Evolutionary conservation across 2,888 invertebrate genomes (phyloP).

Genomic region (Crossocerus cetratus): DNA sequence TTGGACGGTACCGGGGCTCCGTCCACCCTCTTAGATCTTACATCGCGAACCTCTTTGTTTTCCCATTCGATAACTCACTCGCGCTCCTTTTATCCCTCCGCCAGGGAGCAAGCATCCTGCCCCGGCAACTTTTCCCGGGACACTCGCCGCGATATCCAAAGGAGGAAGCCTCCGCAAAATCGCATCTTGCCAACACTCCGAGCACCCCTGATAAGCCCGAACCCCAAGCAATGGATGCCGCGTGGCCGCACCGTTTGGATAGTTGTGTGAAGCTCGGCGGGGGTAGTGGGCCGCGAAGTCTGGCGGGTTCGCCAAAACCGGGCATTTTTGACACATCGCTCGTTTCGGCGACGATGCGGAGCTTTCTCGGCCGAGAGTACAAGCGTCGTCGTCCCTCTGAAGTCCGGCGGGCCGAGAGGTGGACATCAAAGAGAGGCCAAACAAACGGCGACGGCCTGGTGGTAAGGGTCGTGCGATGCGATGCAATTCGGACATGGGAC

Average conservation of each 20-base stretch:
- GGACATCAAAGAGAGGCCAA: slow-evolving; percentile 75
- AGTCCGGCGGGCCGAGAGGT: slow-evolving; percentile 64
- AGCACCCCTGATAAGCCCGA: not conserved
- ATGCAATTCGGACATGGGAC: slow-evolving; percentile 74
- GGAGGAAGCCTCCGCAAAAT: not conserved
- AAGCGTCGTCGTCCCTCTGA: slow-evolving; percentile 57
- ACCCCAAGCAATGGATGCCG: too few species aligned
- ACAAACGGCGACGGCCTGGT: slow-evolving; percentile 60
- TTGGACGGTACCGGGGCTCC: slow-evolving; percentile 41
- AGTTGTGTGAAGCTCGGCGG: not conserved
- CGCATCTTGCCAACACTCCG: not conserved
- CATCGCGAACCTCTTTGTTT: slow-evolving; percentile 70
- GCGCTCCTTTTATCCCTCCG: slow-evolving; percentile 40
- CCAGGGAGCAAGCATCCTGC: slow-evolving; percentile 4
- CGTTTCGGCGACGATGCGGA: slow-evolving; percentile 33
- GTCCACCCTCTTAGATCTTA: slow-evolving; percentile 61
- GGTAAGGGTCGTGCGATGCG: slow-evolving; percentile 67
- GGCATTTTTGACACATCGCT: slow-evolving; percentile 52
- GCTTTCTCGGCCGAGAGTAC: slow-evolving; percentile 30
- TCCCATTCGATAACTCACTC: slow-evolving; percentile 65
- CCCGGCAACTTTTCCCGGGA: not conserved
- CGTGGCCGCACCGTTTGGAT: too few species aligned
- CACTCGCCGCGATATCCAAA: not conserved
- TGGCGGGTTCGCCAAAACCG: slow-evolving; percentile 35
- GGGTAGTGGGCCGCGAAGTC: slow-evolving; percentile 4